phyloP scores from a whole-genome alignment of 2,888 invertebrate species.

The Tiliacea aurago region DNA sequence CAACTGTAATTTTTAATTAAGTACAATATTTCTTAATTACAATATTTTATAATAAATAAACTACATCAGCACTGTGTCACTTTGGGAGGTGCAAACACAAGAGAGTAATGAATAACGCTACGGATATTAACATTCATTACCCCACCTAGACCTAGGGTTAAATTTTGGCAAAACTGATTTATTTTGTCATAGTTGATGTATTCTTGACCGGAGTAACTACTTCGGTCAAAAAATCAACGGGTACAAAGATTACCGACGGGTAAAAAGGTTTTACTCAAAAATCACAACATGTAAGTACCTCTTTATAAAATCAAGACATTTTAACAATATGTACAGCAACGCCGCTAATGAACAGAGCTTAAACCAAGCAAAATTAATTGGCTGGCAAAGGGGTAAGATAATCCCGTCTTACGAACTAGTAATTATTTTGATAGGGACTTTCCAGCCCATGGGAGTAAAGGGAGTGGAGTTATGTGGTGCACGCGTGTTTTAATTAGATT shows the following conservation, averaged over 20 bases:
- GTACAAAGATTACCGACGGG: neutral
- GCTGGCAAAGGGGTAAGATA: conserved; percentile 73
- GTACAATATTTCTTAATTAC: neutral
- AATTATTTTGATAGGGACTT: conserved; percentile 83
- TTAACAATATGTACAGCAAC: conserved; percentile 48
- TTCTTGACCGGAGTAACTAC: neutral
- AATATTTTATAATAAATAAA: neutral
- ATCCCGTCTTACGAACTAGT: conserved; percentile 73
- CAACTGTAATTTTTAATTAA: neutral
- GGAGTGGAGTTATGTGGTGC: conserved; percentile 56
- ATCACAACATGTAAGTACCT: neutral
- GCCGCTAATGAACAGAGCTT: conserved; percentile 73
- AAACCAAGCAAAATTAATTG: conserved; percentile 78
- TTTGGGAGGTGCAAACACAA: neutral
- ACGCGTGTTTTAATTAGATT: conserved; percentile 84
- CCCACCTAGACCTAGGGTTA: neutral
- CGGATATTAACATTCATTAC: neutral
- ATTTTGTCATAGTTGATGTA: neutral
- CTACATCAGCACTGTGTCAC: neutral
- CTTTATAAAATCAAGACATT: conserved; percentile 17
- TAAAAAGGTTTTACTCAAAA: too few relatives aligned
- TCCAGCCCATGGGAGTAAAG: conserved; percentile 68
- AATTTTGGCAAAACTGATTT: neutral
- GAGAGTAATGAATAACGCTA: neutral
- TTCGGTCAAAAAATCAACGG: neutral